Conservation (phyloP, 2,797 vertebrate species). For the Allobates femoralis region DNA sequence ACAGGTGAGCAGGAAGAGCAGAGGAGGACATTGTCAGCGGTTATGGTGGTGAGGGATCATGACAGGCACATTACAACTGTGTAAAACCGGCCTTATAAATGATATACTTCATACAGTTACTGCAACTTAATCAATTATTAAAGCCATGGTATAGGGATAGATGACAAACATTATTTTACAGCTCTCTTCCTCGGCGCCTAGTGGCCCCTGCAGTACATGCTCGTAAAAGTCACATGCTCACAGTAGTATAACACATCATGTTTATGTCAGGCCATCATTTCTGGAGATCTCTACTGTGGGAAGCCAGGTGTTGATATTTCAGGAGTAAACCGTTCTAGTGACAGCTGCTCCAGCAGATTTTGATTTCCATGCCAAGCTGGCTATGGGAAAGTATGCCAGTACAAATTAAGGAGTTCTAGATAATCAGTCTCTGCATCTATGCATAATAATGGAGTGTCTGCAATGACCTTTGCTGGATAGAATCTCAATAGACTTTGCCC, state of each 20-base stretch:
- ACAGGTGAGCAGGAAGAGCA: too few relatives aligned
- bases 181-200: background rate
- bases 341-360: constrained; percentile 79
- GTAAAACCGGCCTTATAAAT: background rate
- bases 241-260: constrained; percentile 55
- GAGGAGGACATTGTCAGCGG: too few relatives aligned
- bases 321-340: constrained; percentile 68
- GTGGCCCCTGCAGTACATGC: background rate
- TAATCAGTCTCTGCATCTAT: constrained; percentile 73
- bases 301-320: constrained; percentile 76
- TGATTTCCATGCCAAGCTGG: constrained; percentile 75
- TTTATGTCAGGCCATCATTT: constrained; percentile 66
- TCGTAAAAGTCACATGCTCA: constrained; percentile 44
- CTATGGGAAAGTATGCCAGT: constrained; percentile 73
- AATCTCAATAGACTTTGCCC: constrained; percentile 48
- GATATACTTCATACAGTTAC: background rate
- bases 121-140: background rate
- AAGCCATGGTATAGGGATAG: background rate
- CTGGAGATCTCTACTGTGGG: constrained; percentile 64
- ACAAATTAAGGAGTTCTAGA: constrained; percentile 74
- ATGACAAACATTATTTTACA: background rate
- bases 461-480: constrained; percentile 61
- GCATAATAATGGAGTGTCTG: constrained; percentile 67
- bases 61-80: too few relatives aligned
- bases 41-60: too few relatives aligned